These are phyloP conservation scores for Buphagus erythrorhynchus DNA, from an alignment of 2,797 vertebrate genomes.

Conservation along the genomic window DNA sequence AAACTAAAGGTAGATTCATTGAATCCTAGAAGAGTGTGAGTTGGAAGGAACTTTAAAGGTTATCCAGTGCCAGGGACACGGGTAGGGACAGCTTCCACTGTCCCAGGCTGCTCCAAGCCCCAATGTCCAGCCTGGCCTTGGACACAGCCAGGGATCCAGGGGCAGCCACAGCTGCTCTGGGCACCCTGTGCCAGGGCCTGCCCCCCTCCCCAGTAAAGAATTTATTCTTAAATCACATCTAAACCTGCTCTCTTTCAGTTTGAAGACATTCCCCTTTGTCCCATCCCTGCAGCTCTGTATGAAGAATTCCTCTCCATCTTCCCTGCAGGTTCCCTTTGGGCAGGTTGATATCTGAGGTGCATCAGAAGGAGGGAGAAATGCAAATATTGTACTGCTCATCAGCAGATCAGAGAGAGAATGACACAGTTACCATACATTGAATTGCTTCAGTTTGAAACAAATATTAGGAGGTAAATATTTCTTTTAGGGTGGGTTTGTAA, in stretches of 20 bases:
- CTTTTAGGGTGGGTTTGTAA: background rate
- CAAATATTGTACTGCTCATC: background rate
- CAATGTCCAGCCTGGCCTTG: rapidly evolving
- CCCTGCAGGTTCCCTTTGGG: background rate
- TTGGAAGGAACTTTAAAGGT: background rate
- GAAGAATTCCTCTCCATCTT: background rate
- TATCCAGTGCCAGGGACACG: too few relatives aligned
- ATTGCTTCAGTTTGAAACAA: background rate
- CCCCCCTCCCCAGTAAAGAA: rapidly evolving
- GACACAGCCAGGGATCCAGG: background rate
- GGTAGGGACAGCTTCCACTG: rapidly evolving
- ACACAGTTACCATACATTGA: background rate
- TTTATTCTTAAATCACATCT: background rate
- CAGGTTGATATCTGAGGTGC: background rate
- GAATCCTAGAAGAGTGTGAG: background rate
- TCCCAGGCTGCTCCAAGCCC: background rate
- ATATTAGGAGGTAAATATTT: conserved; percentile 32
- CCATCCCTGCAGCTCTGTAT: background rate
- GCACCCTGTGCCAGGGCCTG: background rate
- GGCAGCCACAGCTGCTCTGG: background rate
- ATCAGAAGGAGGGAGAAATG: background rate
- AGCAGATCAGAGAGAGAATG: background rate
- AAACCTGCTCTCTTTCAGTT: background rate
- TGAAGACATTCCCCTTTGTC: background rate
- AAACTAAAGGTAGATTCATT: background rate